Percentiles rank a stretch among this genome's conserved stretches.
Conservation (phyloP, 2,797 vertebrate species). For the Alectoris magna region DNA sequence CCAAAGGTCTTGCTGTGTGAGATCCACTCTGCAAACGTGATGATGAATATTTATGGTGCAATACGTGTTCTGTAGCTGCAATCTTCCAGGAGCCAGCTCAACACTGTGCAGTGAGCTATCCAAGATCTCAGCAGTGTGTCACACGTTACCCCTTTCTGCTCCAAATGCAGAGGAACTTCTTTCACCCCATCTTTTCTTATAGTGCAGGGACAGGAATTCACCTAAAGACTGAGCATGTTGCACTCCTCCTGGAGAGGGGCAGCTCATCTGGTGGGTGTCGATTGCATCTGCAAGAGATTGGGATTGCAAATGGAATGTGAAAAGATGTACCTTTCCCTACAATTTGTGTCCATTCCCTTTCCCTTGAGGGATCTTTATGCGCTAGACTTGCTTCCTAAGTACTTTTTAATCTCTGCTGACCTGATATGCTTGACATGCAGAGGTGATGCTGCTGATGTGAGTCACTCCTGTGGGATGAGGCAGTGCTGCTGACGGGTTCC, state of each 20-base stretch:
- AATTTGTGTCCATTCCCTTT: not conserved
- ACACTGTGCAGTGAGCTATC: not conserved
- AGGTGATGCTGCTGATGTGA: slow-evolving; percentile 48
- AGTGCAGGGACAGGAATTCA: not conserved
- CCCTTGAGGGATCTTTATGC: not conserved
- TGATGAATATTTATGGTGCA: not conserved
- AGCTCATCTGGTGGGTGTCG: not conserved
- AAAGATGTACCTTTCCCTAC: not conserved
- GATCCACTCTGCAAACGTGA: not conserved
- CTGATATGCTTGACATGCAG: not conserved
- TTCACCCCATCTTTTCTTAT: not conserved
- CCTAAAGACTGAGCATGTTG: not conserved
- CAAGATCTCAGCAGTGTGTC: not conserved
- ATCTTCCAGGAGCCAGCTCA: not conserved
- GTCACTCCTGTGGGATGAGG: slow-evolving; percentile 31
- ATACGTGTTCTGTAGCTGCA: not conserved
- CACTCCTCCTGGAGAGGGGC: not conserved
- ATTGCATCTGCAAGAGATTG: not conserved
- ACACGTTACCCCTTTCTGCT: not conserved
- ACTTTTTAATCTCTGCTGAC: not conserved
- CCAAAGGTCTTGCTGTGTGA: not conserved
- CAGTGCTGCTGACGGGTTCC: slow-evolving; percentile 2
- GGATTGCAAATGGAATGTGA: not conserved
- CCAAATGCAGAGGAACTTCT: not conserved
- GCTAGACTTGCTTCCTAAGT: not conserved